These are phyloP conservation scores for Nettapus auritus DNA, from an alignment of 2,113 vertebrate genomes.

Conservation along the genomic window DNA sequence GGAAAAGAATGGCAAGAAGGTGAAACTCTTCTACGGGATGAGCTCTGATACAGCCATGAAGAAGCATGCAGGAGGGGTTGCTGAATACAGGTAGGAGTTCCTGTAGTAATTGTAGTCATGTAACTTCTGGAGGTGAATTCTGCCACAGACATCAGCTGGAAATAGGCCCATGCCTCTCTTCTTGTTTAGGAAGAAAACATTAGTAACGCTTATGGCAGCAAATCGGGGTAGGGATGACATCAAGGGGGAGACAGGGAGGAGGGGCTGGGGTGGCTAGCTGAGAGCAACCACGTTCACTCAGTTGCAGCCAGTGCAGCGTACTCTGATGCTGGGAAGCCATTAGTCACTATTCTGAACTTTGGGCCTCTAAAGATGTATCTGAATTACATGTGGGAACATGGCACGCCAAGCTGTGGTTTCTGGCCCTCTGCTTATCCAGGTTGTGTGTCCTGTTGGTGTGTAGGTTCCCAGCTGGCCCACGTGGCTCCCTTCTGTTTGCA, in stretches of 20 bases:
- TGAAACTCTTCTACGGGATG: slow-evolving; percentile 98
- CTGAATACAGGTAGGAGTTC: slow-evolving; percentile 91
- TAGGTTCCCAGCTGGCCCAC: neutral
- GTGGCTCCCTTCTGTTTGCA: neutral
- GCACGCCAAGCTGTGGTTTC: neutral
- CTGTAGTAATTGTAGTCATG: neutral
- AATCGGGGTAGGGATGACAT: neutral
- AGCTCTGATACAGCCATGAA: slow-evolving; percentile 98
- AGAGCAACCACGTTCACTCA: rapidly evolving
- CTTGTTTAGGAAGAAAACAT: neutral
- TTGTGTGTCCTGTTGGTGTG: neutral
- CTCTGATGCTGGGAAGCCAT: neutral
- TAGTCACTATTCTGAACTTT: neutral
- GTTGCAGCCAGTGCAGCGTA: neutral
- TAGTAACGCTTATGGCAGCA: neutral
- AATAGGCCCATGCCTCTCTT: neutral
- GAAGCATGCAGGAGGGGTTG: slow-evolving; percentile 93
- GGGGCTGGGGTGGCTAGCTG: neutral
- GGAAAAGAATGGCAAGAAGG: slow-evolving; percentile 93
- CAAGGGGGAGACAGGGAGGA: neutral
- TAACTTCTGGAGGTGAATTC: neutral
- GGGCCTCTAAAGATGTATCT: neutral
- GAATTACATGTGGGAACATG: neutral
- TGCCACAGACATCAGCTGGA: neutral
- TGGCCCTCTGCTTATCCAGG: neutral